Conservation (phyloP, 2,888 invertebrate genomes). For the Trissonchulus latispiculum region DNA sequence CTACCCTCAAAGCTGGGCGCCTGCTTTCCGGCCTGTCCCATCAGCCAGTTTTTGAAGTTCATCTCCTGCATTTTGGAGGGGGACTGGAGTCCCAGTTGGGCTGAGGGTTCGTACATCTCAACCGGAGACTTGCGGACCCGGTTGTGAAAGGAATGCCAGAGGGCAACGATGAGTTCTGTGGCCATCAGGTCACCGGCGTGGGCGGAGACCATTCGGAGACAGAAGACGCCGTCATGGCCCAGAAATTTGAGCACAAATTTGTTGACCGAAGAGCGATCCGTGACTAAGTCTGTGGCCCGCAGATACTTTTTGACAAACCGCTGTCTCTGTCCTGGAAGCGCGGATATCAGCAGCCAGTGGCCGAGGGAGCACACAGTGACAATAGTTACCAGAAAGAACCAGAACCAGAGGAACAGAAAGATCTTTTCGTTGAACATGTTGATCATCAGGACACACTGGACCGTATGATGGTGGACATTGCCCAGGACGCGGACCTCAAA, state of each 20-base stretch:
- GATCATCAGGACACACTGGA: slow-evolving; percentile 43
- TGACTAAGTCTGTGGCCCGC: slow-evolving; percentile 43
- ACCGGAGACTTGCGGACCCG: slow-evolving; percentile 43
- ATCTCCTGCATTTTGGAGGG: slow-evolving; percentile 41
- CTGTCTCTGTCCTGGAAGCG: slow-evolving; percentile 43
- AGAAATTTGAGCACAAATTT: slow-evolving; percentile 45
- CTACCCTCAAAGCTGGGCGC: slow-evolving; percentile 38
- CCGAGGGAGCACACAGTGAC: slow-evolving; percentile 41
- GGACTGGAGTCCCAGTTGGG: slow-evolving; percentile 33
- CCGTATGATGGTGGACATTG: slow-evolving; percentile 44
- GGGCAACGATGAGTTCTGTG: slow-evolving; percentile 41
- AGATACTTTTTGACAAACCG: slow-evolving; percentile 43
- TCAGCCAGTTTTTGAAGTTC: slow-evolving; percentile 42
- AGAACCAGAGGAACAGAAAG: slow-evolving; percentile 42
- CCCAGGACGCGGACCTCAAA: slow-evolving; percentile 47
- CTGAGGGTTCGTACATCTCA: slow-evolving; percentile 43
- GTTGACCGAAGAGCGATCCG: slow-evolving; percentile 43
- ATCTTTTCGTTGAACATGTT: slow-evolving; percentile 39
- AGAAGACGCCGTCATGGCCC: slow-evolving; percentile 43
- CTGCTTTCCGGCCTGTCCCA: slow-evolving; percentile 32
- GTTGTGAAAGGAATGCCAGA: slow-evolving; percentile 44
- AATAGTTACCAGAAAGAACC: slow-evolving; percentile 43
- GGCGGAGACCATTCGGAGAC: slow-evolving; percentile 44
- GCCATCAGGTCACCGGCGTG: slow-evolving; percentile 45
- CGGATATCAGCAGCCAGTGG: slow-evolving; percentile 43